Percentiles rank a stretch among this genome's conserved stretches.
Conservation (phyloP, 2,113 vertebrate species). For the Oreotragus oreotragus region DNA sequence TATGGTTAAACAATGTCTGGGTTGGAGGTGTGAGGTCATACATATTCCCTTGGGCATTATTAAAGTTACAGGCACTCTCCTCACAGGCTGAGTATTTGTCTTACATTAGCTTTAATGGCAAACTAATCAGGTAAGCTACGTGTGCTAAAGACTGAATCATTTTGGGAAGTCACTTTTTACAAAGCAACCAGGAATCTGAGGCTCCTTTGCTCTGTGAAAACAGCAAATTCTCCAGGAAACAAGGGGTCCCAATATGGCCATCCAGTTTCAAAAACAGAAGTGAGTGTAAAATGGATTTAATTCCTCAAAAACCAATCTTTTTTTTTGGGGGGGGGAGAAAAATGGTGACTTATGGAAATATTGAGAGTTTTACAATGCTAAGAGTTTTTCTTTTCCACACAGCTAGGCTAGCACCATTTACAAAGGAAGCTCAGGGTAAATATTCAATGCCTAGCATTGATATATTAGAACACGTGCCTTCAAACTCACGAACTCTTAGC, state of each 20-base stretch:
- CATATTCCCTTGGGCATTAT: constrained; percentile 77
- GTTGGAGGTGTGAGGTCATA: constrained; percentile 84
- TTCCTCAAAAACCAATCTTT: not conserved
- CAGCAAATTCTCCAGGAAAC: not conserved
- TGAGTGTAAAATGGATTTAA: not conserved
- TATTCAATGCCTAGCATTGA: not conserved
- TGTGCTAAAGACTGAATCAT: constrained; percentile 43
- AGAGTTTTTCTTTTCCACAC: not conserved
- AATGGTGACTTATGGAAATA: not conserved
- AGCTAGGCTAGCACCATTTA: not conserved
- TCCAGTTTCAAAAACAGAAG: not conserved
- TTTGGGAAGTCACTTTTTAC: not conserved
- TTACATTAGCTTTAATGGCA: constrained; percentile 67
- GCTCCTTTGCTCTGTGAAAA: not conserved
- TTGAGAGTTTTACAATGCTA: not conserved
- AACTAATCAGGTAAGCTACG: constrained; percentile 68
- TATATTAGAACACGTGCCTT: constrained; percentile 25
- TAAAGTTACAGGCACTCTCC: constrained; percentile 75
- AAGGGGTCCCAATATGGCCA: not conserved
- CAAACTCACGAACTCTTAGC: not conserved
- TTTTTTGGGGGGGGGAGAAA: not conserved
- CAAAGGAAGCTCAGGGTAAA: not conserved
- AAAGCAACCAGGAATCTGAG: not conserved
- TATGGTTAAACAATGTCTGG: constrained; percentile 77
- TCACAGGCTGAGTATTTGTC: constrained; percentile 67